Base-by-base conservation (phyloP, 2,113 vertebrate genomes). In the Austrofundulus limnaeus region DNA sequence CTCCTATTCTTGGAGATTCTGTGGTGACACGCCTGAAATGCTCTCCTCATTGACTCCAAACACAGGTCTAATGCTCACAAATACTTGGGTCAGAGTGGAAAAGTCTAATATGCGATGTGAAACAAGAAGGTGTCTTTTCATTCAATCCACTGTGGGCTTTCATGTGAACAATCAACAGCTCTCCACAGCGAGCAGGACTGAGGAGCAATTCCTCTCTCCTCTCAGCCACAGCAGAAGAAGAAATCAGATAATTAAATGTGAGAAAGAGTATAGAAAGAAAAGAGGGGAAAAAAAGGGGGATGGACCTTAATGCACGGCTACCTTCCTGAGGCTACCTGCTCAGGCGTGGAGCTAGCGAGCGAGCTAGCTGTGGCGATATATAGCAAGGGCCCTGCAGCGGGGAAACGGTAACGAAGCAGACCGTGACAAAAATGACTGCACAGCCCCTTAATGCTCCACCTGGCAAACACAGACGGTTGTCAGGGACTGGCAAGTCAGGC, bases 231-330 rank as follows among this genome's bases (percentile, higher is more conserved):
- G 92, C 91, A 94, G 92, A 90, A 91, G 85, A 90, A 87, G 90
- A 94, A 92, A 93, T 90, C 92, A 94, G 93, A 94, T 96, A 94
- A 97, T 96, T 94, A 95, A 95, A 97, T 94, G 95, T 94, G 94
- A 95, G 95, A 94, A 95, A 91, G 85, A 76, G 86, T 85, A 34
- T 77, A 64, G 66, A 82, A 88, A 90, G 87, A 85, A 90, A 86
- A 90, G 85, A 88, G 87, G n/a, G n/a, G 84, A 88, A 28, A 28
- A 28, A 28, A 28, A 4, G 25, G 92, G 89, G 89, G 82, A 61
- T 77, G 88, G 51, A 61, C 66, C 88, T 96, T 95, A 96, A 93
- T 94, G 95, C 94, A 94, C 92, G 89, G 92, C 72, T 92, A 90
- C 85, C 88, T 94, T 91, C 93, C 89, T 93, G 93, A 94, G 90